Conservation (phyloP, 2,113 vertebrate species). For the Cyprinodon tularosa region DNA sequence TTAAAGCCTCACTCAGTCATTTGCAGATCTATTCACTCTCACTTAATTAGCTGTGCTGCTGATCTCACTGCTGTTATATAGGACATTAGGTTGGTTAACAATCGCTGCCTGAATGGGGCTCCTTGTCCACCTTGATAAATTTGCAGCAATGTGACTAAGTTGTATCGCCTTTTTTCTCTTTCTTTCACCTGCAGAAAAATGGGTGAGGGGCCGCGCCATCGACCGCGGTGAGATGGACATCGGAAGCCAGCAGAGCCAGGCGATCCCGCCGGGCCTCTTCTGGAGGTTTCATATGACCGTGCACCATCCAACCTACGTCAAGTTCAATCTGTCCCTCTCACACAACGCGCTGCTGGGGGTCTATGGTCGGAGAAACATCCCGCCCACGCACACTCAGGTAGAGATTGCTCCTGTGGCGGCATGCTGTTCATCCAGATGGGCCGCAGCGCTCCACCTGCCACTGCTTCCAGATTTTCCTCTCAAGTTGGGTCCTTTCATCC, state of each 20-base stretch:
- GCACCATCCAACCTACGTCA: constrained; percentile 94
- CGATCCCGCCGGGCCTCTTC: constrained; percentile 94
- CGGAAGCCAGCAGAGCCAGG: constrained; percentile 91
- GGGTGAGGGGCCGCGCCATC: constrained; percentile 88
- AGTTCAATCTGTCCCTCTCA: constrained; percentile 95
- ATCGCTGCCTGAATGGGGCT: constrained; percentile 47
- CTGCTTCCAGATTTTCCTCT: constrained; percentile 4
- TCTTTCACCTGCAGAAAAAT: constrained; percentile 66
- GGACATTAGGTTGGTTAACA: constrained; percentile 54
- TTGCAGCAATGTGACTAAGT: constrained; percentile 9
- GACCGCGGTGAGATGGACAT: constrained; percentile 94
- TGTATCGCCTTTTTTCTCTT: constrained; percentile 2
- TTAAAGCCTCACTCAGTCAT: constrained; percentile 41
- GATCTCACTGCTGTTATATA: constrained; percentile 61
- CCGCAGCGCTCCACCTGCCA: constrained; percentile 20
- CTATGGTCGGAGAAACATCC: constrained; percentile 96
- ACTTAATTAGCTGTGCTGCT: constrained; percentile 57
- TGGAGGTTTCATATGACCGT: constrained; percentile 98
- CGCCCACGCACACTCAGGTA: constrained; percentile 99
- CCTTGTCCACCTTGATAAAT: constrained; percentile 39
- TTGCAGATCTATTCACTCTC: constrained; percentile 55
- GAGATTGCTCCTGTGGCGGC: constrained; percentile 17
- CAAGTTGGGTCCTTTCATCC: constrained; percentile 20
- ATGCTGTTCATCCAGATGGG: constrained; percentile 52
- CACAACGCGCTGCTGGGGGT: constrained; percentile 95